These are phyloP conservation scores for Pygocentrus nattereri DNA, from an alignment of 2,797 vertebrate species.

Conservation along the genomic window DNA sequence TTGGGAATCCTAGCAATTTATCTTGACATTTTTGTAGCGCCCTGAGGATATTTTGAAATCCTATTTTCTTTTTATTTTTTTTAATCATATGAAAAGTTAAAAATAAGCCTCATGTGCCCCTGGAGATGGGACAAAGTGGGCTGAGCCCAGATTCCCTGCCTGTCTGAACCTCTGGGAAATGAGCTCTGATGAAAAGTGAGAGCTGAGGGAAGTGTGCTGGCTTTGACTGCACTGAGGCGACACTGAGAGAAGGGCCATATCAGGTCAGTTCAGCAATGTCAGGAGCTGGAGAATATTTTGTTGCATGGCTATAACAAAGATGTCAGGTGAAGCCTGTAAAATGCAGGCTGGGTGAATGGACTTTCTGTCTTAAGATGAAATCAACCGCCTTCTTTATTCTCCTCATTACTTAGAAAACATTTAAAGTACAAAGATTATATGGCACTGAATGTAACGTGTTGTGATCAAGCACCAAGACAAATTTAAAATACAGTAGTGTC, in stretches of 20 bases:
- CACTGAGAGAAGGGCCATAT: conserved; percentile 17
- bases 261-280: conserved; percentile 26
- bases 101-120: conserved; percentile 56
- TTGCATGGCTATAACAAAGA: background rate
- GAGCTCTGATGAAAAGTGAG: conserved; percentile 39
- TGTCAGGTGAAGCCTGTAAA: conserved; percentile 22
- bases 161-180: conserved; percentile 29
- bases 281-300: conserved; percentile 6
- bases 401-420: no score
- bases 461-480: background rate
- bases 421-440: no score
- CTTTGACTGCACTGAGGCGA: background rate
- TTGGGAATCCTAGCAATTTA: background rate
- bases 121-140: conserved; percentile 46
- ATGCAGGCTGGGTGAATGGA: background rate
- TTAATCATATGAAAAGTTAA: conserved; percentile 60
- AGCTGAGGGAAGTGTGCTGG: conserved; percentile 20
- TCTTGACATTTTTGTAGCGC: conserved; percentile 57
- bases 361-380: conserved; percentile 3
- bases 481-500: no score
- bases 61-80: background rate
- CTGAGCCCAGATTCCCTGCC: conserved; percentile 16
- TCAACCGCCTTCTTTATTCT: no score
- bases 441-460: no score
- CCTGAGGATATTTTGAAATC: conserved; percentile 27